Conservation (phyloP, 2,797 vertebrate species). For the Cossypha polioptera region DNA sequence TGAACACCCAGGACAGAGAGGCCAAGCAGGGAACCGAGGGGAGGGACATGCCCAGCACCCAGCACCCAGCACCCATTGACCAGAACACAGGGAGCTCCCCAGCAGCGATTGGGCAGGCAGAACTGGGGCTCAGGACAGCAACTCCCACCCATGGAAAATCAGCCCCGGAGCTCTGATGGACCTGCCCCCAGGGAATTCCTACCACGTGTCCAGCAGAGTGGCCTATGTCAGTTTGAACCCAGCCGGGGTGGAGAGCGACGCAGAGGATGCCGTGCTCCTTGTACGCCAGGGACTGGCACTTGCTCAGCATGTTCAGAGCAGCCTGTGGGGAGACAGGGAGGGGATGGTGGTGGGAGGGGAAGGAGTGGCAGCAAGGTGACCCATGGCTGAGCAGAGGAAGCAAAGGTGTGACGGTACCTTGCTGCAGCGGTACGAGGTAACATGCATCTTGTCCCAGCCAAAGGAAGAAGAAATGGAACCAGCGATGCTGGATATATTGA, state of each 20-base stretch:
- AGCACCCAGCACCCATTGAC: no score
- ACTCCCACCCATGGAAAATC: background rate
- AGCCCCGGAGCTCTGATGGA: background rate
- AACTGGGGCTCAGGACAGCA: background rate
- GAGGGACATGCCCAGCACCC: background rate
- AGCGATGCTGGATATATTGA: no score
- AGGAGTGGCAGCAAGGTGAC: no score
- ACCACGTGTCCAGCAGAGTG: rapidly evolving
- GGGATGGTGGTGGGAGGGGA: no score
- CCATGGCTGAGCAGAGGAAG: no score
- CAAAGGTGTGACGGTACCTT: no score
- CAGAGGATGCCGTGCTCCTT: background rate
- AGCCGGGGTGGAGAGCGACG: background rate
- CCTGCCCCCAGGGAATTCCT: background rate
- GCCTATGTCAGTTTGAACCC: background rate
- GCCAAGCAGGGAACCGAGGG: background rate
- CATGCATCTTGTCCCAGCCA: no score
- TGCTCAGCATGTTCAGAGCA: no score
- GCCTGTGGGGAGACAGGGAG: no score
- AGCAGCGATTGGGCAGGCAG: background rate
- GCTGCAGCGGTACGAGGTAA: no score
- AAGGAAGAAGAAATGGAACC: no score
- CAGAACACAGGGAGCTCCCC: background rate
- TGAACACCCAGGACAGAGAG: no score
- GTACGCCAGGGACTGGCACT: background rate